phyloP scores from a whole-genome alignment of 2,888 invertebrate genomes.

The Leptarthrus brevirostris region DNA sequence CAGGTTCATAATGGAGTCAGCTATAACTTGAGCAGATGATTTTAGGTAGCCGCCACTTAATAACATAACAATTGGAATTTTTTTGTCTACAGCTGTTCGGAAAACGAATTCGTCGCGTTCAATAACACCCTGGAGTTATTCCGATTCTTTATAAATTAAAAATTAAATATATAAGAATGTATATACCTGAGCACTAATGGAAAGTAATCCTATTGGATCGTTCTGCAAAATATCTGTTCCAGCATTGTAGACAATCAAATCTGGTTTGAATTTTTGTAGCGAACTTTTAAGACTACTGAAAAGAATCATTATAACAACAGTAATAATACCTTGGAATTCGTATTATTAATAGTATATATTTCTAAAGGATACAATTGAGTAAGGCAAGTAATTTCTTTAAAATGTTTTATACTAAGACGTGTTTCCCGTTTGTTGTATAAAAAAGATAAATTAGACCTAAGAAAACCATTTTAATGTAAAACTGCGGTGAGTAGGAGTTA shows the following conservation, averaged over 20 bases:
- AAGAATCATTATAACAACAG: too few species aligned
- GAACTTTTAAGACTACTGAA: constrained; percentile 77
- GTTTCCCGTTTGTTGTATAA: too few species aligned
- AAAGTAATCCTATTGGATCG: constrained; percentile 81
- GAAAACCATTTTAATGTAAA: neutral
- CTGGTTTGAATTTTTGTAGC: constrained; percentile 78
- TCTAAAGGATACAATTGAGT: too few species aligned
- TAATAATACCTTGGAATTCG: too few species aligned
- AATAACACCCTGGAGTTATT: constrained; percentile 85
- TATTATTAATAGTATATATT: too few species aligned
- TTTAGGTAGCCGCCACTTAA: constrained; percentile 89
- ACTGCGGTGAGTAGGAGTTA: neutral
- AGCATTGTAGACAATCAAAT: constrained; percentile 91
- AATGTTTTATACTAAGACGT: too few species aligned
- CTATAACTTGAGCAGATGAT: constrained; percentile 82
- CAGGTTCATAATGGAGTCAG: constrained; percentile 85
- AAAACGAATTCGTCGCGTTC: constrained; percentile 87
- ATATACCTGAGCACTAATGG: constrained; percentile 76
- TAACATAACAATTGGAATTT: constrained; percentile 85
- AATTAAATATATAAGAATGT: too few species aligned
- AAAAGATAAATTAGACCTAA: too few species aligned
- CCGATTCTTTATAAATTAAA: too few species aligned
- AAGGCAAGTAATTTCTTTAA: too few species aligned
- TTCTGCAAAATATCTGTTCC: constrained; percentile 86
- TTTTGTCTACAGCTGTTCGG: constrained; percentile 71